A percentile compares a stretch with the other conserved stretches of the same genome.
These are phyloP conservation scores for Drosophila kanekoi DNA, from an alignment of 2,888 invertebrate genomes.

Conservation along the genomic window DNA sequence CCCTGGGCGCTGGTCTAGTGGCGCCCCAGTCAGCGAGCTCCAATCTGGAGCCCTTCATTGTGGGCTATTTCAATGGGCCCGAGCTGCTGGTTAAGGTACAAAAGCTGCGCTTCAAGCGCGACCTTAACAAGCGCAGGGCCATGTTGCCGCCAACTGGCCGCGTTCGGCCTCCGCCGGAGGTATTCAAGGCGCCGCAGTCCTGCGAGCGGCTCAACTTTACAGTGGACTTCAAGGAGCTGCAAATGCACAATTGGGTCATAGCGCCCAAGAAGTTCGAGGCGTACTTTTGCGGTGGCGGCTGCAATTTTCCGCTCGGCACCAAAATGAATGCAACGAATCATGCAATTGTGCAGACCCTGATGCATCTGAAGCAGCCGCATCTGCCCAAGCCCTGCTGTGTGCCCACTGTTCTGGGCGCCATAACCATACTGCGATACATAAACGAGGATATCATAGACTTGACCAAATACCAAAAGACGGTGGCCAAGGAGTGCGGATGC, in stretches of 20 bases:
- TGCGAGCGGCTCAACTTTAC: conserved; percentile 95
- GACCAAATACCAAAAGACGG: conserved; percentile 97
- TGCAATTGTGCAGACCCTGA: conserved; percentile 96
- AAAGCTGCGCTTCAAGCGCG: conserved; percentile 80
- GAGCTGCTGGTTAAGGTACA: conserved; percentile 87
- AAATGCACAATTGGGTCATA: conserved; percentile 98
- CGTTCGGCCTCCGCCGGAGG: conserved; percentile 35
- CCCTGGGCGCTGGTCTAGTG: conserved; percentile 90
- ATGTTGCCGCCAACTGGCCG: conserved; percentile 10
- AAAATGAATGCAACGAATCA: conserved; percentile 98
- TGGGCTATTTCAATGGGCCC: conserved; percentile 92
- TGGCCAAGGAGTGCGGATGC: conserved; percentile 98
- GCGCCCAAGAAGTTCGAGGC: conserved; percentile 97
- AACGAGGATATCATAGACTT: conserved; percentile 96
- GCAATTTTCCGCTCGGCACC: conserved; percentile 95
- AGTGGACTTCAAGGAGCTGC: conserved; percentile 94
- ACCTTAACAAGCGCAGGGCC: conserved; percentile 85
- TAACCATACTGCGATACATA: conserved; percentile 95
- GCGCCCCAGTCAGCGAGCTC: conserved; percentile 83
- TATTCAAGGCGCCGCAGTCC: conserved; percentile 86
- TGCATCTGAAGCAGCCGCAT: conserved; percentile 92
- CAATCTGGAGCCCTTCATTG: conserved; percentile 95
- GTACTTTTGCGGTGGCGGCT: conserved; percentile 96
- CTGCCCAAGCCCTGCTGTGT: conserved; percentile 97
- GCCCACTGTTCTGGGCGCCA: conserved; percentile 93